A percentile compares a stretch with the other conserved stretches of the same genome.
Evolutionary conservation across 2,797 vertebrate species (phyloP).

Genomic region (Nyctibius grandis): DNA sequence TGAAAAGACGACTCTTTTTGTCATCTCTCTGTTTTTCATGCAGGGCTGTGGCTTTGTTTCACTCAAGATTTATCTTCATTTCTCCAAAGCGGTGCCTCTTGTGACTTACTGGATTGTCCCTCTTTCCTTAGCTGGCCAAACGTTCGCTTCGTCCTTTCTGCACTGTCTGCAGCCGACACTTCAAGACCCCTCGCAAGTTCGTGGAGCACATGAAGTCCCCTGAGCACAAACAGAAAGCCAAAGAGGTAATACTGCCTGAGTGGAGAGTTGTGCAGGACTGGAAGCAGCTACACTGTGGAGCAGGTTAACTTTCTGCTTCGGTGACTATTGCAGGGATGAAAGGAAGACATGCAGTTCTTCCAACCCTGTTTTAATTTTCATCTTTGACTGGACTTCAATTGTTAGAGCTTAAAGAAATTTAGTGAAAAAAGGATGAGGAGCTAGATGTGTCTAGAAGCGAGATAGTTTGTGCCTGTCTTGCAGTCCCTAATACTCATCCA

Average conservation of each 20-base stretch:
- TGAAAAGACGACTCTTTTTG: neutral
- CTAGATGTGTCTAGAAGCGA: neutral
- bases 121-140: constrained; percentile 79
- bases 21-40: neutral
- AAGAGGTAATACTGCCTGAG: constrained; percentile 74
- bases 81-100: neutral
- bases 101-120: neutral
- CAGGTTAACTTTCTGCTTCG: neutral
- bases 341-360: neutral
- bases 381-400: neutral
- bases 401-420: neutral
- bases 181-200: constrained; percentile 91
- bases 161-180: constrained; percentile 88
- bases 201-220: constrained; percentile 91
- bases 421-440: neutral
- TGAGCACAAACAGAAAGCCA: constrained; percentile 86
- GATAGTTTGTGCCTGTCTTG: neutral
- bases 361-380: neutral
- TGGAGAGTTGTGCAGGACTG: neutral
- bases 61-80: neutral
- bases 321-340: neutral
- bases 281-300: neutral
- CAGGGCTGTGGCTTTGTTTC: neutral
- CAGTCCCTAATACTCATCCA: neutral
- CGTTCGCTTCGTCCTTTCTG: constrained; percentile 86